Percentiles rank a stretch among this genome's conserved stretches.
Conservation (phyloP, 2,888 invertebrate genomes). For the Neoaliturus tenellus region DNA sequence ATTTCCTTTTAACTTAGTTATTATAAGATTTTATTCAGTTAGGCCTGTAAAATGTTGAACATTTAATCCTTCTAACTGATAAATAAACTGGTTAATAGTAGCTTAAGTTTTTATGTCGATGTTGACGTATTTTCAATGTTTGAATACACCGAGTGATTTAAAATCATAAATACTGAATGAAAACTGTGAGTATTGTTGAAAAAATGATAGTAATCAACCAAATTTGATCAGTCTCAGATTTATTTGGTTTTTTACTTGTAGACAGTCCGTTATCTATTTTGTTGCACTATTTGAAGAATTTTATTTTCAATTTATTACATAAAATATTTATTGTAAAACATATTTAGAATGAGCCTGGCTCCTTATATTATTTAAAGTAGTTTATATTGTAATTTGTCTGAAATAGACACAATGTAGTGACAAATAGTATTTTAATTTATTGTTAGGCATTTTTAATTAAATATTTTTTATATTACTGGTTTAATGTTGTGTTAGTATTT, state of each 20-base stretch:
- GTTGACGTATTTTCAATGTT: too few relatives aligned
- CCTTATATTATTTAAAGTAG: conserved; percentile 26
- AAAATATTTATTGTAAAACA: conserved; percentile 40
- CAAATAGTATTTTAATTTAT: conserved; percentile 45
- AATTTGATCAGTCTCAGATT: conserved; percentile 17
- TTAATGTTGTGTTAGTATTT: conserved; percentile 29
- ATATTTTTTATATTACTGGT: conserved; percentile 31
- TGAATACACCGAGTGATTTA: too few relatives aligned
- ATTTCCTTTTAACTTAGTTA: too few relatives aligned
- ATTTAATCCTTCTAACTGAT: too few relatives aligned
- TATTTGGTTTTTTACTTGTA: background rate
- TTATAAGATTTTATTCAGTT: too few relatives aligned
- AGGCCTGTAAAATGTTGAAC: too few relatives aligned
- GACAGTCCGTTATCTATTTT: conserved; percentile 24
- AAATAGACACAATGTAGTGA: conserved; percentile 36
- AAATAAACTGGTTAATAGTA: too few relatives aligned
- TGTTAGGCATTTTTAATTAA: conserved; percentile 15
- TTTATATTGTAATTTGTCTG: conserved; percentile 15
- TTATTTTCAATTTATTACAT: conserved; percentile 42
- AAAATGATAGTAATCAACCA: too few relatives aligned
- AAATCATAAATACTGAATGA: too few relatives aligned
- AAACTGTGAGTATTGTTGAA: too few relatives aligned
- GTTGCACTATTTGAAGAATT: conserved; percentile 40
- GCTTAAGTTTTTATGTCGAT: too few relatives aligned
- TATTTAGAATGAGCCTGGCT: conserved; percentile 14